phyloP scores from a whole-genome alignment of 1,140 invertebrate genomes.

The Meloidogyne hapla region DNA sequence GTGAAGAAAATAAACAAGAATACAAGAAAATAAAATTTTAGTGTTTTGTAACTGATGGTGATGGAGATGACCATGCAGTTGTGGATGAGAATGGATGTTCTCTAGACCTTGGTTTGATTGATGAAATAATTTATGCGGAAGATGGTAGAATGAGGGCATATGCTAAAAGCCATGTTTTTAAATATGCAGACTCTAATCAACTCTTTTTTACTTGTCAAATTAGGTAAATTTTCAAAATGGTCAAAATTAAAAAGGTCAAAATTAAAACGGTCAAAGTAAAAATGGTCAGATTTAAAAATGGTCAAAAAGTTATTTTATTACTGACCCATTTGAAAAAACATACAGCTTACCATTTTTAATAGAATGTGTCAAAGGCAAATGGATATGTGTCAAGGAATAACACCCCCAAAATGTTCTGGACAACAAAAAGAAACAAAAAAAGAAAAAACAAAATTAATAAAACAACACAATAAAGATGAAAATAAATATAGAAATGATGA shows the following conservation, averaged over 20 bases:
- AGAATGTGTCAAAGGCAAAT: slow-evolving; percentile 62
- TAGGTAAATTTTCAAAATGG: not conserved
- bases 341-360: slow-evolving; percentile 28
- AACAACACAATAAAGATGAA: not conserved
- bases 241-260: too few relatives aligned
- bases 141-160: slow-evolving; percentile 53
- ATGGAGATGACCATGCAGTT: slow-evolving; percentile 62
- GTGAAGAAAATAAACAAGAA: not conserved
- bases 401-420: slow-evolving; percentile 23
- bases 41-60: slow-evolving; percentile 63
- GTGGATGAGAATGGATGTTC: slow-evolving; percentile 61
- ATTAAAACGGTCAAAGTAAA: too few relatives aligned
- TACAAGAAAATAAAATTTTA: not conserved
- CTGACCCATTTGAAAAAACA: too few relatives aligned
- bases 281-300: too few relatives aligned
- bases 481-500: not conserved
- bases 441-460: not conserved
- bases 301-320: too few relatives aligned
- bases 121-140: slow-evolving; percentile 52
- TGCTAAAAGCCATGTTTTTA: slow-evolving; percentile 61
- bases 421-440: slow-evolving; percentile 4
- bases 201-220: slow-evolving; percentile 63
- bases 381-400: slow-evolving; percentile 61
- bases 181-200: slow-evolving; percentile 63
- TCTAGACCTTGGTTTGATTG: slow-evolving; percentile 51